Base-by-base conservation (phyloP, 2,797 vertebrate species). In the Anguilla marmorata region DNA sequence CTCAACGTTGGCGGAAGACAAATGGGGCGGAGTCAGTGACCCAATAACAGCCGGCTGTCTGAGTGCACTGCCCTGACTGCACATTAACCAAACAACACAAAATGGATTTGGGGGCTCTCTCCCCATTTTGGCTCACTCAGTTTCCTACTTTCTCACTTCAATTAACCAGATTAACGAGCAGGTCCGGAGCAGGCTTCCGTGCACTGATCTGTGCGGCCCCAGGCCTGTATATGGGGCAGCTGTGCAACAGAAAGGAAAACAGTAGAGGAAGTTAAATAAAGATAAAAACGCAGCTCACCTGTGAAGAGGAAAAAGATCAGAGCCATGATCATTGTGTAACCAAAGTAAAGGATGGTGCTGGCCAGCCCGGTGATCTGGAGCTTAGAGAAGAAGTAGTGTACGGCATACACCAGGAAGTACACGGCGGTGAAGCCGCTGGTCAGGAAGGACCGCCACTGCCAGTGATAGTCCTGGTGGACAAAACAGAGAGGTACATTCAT, bases 241-340 rank as follows among this genome's bases (percentile, higher is more conserved):
- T 14, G 69, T 3, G 1, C 0, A 8, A 27, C 21, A 27, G 63
- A 30, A 30, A 12, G n/a, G 69, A 33, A 33, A 7, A 3, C 11
- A 1, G 27, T 7, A 21, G 50, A 1, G 50, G 21, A 63, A 87
- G 87, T 89, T 85, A 90, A 48, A n/a, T 6, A 7, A 66, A 66
- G 60, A 66, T 3, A 30, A 72, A 45, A 82, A n/a, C 6, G 9
- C 7, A 21, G 90, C 93, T 93, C 93, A 98, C 98, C 98, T 89
- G 98, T 98, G 92, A 99, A 99, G 91, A 99, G 96, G 94, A 99
- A 99, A 93, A 99, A 99, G 94, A 99, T 98, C 93, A 99, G 95
- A 86, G 97, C 97, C 98, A 99, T 99, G 92, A 99, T 98, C 97
- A 97, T 97, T 89, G 98, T 99, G 90, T 99, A 99, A 89, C 98